Evolutionary conservation across 2,797 vertebrate species (phyloP).

Genomic region (Rhinella marina): DNA sequence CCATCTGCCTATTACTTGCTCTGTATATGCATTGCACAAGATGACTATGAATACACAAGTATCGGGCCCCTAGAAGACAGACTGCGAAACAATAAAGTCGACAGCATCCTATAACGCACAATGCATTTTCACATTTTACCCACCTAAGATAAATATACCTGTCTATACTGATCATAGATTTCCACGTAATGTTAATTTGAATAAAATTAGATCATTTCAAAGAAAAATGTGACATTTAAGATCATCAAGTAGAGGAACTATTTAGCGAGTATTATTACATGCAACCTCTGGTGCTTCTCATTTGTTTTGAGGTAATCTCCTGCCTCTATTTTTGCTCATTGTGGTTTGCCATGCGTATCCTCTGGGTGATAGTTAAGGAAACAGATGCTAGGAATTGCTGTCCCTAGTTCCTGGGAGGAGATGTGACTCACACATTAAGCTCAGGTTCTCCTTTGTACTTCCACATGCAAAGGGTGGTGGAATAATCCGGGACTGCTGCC

Average conservation of each 20-base stretch:
- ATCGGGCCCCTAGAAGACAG: not conserved
- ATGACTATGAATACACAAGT: not conserved
- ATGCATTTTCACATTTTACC: not conserved
- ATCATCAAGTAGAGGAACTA: slow-evolving; percentile 29
- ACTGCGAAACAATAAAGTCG: not conserved
- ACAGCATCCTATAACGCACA: not conserved
- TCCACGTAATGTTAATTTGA: not conserved
- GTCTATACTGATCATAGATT: not conserved
- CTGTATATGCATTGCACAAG: not conserved
- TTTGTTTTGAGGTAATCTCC: slow-evolving; percentile 74
- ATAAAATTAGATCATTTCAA: slow-evolving; percentile 2
- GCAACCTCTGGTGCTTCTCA: slow-evolving; percentile 60
- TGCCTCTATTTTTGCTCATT: slow-evolving; percentile 89
- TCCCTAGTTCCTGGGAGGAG: slow-evolving; percentile 88
- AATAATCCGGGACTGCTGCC: slow-evolving; percentile 83
- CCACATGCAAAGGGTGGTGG: slow-evolving; percentile 85
- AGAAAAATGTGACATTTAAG: slow-evolving; percentile 3
- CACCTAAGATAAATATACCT: not conserved
- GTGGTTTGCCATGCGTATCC: slow-evolving; percentile 92
- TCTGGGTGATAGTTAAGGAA: slow-evolving; percentile 92
- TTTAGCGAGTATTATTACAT: slow-evolving; percentile 51
- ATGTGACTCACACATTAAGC: slow-evolving; percentile 79
- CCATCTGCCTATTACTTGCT: not conserved
- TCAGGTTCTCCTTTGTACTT: slow-evolving; percentile 87
- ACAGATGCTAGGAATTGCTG: slow-evolving; percentile 97